Conservation (phyloP, 2,797 vertebrate species). For the Gadopsis marmoratus region DNA sequence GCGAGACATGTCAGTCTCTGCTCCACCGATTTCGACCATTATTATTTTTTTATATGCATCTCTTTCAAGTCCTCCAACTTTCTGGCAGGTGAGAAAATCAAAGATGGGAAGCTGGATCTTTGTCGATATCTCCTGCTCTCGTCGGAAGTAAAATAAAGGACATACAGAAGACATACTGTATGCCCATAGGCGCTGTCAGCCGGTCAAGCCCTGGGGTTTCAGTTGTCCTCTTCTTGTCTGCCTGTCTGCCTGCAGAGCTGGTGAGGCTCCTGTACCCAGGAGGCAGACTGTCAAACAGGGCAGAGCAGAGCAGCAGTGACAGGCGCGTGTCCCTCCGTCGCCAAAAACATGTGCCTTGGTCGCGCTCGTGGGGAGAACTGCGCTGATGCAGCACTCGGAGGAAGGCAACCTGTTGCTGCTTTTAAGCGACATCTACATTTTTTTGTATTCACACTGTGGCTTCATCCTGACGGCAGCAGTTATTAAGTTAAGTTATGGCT, state of each 20-base stretch:
- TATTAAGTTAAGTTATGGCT: not conserved
- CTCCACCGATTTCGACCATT: not conserved
- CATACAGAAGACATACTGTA: not conserved
- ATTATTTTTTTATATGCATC: not conserved
- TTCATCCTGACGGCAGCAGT: constrained; percentile 18
- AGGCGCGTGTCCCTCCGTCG: constrained; percentile 42
- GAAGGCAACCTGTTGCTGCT: constrained; percentile 41
- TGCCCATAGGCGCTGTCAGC: constrained; percentile 34
- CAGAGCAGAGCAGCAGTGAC: constrained; percentile 53
- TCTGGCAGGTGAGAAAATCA: not conserved
- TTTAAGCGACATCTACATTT: constrained; percentile 21
- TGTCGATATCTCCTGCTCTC: not conserved
- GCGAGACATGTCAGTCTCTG: not conserved
- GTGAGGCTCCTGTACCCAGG: constrained; percentile 29
- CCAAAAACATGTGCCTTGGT: constrained; percentile 22
- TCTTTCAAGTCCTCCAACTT: not conserved
- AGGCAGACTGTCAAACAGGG: constrained; percentile 48
- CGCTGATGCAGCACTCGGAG: constrained; percentile 51
- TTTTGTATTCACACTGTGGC: not conserved
- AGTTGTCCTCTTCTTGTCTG: constrained; percentile 25
- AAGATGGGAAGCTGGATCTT: not conserved
- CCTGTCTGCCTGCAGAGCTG: constrained; percentile 26
- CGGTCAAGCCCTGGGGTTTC: constrained; percentile 2
- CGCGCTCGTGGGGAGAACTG: constrained; percentile 1
- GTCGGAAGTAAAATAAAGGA: not conserved